These are phyloP conservation scores for Spea multiplicata DNA, from an alignment of 2,113 vertebrate species.

Conservation along the genomic window DNA sequence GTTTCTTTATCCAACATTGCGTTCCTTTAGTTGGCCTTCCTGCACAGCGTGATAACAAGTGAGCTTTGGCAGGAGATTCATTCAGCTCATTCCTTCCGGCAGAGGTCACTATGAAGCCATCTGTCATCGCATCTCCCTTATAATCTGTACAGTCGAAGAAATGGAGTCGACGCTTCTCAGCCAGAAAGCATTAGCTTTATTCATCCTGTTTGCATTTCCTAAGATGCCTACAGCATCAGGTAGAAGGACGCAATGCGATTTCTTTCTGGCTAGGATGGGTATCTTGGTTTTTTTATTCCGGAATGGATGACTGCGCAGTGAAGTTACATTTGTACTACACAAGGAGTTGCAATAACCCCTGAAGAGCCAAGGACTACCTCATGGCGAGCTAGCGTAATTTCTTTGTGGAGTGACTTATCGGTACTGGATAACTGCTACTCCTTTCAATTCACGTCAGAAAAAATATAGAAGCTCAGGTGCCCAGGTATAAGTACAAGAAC, in stretches of 20 bases:
- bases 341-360: background rate
- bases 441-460: too few relatives aligned
- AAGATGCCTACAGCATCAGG: conserved; percentile 33
- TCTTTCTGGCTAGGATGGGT: background rate
- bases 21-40: background rate
- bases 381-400: too few relatives aligned
- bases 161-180: background rate
- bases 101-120: conserved; percentile 46
- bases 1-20: conserved; percentile 18
- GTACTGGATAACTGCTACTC: too few relatives aligned
- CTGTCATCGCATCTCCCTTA: conserved; percentile 35
- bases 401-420: too few relatives aligned
- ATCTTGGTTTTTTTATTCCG: background rate
- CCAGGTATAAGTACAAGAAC: too few relatives aligned
- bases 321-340: too few relatives aligned
- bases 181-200: background rate
- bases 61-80: conserved; percentile 26
- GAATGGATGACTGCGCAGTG: too few relatives aligned
- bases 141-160: conserved; percentile 11
- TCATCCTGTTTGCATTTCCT: conserved; percentile 24
- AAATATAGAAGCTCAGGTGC: too few relatives aligned
- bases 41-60: conserved; percentile 31
- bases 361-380: background rate
- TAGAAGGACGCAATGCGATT: background rate
- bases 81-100: conserved; percentile 40